Evolutionary conservation across 2,113 vertebrate species (phyloP).

Genomic region (Pardalotus punctatus): DNA sequence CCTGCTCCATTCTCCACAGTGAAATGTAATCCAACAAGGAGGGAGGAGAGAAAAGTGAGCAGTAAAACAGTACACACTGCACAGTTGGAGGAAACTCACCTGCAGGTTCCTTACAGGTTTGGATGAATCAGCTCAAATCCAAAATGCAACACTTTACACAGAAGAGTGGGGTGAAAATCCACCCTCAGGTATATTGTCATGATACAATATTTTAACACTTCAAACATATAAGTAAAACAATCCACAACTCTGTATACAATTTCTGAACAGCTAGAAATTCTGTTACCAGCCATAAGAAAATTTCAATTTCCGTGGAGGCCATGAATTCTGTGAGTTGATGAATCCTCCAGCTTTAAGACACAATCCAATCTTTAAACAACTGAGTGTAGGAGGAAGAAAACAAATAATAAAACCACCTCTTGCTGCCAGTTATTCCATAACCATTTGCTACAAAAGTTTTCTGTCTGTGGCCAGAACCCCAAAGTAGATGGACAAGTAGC

Average conservation of each 20-base stretch:
- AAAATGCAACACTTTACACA: background rate
- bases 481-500: background rate
- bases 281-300: background rate
- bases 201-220: background rate
- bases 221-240: background rate
- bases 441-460: background rate
- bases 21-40: background rate
- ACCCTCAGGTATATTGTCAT: background rate
- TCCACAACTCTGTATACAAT: background rate
- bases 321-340: background rate
- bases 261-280: background rate
- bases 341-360: background rate
- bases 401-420: background rate
- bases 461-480: background rate
- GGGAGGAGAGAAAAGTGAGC: background rate
- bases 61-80: background rate
- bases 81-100: background rate
- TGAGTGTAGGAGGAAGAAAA: background rate
- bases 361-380: background rate
- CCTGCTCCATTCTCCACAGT: background rate
- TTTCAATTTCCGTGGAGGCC: accelerated
- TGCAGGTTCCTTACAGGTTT: background rate
- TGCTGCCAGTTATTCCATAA: background rate
- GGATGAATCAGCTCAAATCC: background rate
- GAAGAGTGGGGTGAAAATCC: background rate